Percentiles rank a stretch among this genome's conserved stretches.
phyloP scores from a whole-genome alignment of 2,888 invertebrate genomes.

The Pinctada fucata region DNA sequence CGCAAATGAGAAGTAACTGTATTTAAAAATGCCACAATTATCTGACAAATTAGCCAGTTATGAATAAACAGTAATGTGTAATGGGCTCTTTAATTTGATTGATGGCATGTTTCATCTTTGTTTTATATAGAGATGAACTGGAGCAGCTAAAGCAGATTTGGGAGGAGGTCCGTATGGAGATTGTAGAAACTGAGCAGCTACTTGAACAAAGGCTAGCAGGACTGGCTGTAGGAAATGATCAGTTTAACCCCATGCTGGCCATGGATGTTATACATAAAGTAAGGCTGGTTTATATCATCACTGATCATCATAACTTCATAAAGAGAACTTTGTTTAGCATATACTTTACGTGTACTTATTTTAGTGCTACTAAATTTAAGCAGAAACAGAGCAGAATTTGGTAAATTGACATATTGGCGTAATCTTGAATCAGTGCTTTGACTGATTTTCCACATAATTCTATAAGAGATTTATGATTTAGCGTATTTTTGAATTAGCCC shows the following conservation, averaged over 20 bases:
- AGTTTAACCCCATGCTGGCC: slow-evolving; percentile 58
- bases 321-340: background rate
- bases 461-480: no score
- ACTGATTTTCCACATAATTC: no score
- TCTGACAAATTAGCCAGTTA: no score
- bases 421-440: background rate
- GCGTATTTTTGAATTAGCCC: no score
- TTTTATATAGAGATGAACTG: slow-evolving; percentile 44
- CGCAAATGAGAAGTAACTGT: no score
- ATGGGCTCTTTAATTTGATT: no score
- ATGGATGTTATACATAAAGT: slow-evolving; percentile 63
- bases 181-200: slow-evolving; percentile 62
- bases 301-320: no score
- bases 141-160: slow-evolving; percentile 64
- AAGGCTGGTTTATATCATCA: background rate
- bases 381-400: no score
- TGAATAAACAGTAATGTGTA: no score
- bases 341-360: background rate
- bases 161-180: slow-evolving; percentile 64
- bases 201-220: slow-evolving; percentile 55
- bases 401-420: background rate
- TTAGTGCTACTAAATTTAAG: no score
- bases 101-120: background rate
- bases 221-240: slow-evolving; percentile 58
- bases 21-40: no score